Evolutionary conservation across 2,888 invertebrate species (phyloP), one percentile per base, ranked within the genome.

Genomic region (Micoletzkya japonica): DNA sequence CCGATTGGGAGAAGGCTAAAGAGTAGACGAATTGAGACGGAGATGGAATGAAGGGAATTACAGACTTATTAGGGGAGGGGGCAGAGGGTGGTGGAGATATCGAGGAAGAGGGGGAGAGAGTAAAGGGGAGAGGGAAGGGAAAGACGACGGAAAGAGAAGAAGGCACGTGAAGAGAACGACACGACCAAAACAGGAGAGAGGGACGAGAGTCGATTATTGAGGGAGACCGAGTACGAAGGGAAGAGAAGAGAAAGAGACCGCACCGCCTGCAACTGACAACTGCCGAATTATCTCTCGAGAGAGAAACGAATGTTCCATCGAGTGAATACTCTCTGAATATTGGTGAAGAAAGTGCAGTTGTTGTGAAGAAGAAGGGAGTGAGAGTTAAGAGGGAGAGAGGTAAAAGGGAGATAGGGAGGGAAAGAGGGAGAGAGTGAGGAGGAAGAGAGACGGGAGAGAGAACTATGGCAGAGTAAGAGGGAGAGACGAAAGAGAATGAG

Each of bases 141-240:
- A 44, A 20, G 20, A 20, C 10, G 44, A 44, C 10, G 20, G 44
- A 20, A 20, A 44, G 44, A 44, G 44, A 20, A 20, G 20, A 20
- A 44, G 44, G 44, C 10, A 44, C 10, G 20, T 10, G 20, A 44
- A 44, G 44, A 20, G 44, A 44, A 20, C 10, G 6, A 52, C 6
- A n/a, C 36, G 36, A 24, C 32, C 17, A 24, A 58, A n/a, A 20
- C 10, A 20, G 44, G 44, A 44, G 44, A 44, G 44, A 44, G 44
- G 20, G 44, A 44, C 34, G 32, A 69, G 39, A 69, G 57, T 60
- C 61, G 69, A 70, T 73, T 64, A 71, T 73, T 71, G 34, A 69
- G 68, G 20, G 58, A 30, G 30, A n/a, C 34, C 32, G 58, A 58
- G 32, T 7, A 36, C 57, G 58, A 58, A 54, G 28, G 49, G 61